Conservation (phyloP, 2,888 invertebrate species). For the Eretmocerus hayati region DNA sequence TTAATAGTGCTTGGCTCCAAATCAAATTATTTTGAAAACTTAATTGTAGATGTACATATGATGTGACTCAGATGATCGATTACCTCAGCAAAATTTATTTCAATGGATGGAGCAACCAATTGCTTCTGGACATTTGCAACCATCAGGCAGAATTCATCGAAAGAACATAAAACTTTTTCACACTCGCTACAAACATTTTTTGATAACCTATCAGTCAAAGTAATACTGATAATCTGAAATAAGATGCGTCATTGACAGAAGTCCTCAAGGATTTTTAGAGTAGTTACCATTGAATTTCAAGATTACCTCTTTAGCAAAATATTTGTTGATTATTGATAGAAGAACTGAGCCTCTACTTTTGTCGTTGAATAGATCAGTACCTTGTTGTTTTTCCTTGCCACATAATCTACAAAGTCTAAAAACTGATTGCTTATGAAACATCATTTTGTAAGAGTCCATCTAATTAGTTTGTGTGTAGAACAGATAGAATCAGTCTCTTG, state of each 20-base stretch:
- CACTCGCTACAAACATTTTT: constrained; percentile 42
- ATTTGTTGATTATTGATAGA: constrained; percentile 41
- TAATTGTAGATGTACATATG: not conserved
- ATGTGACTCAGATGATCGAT: not conserved
- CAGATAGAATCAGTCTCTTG: too few relatives aligned
- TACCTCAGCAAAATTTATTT: constrained; percentile 42
- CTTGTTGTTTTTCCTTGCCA: constrained; percentile 39
- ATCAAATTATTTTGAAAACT: not conserved
- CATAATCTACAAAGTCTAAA: constrained; percentile 38
- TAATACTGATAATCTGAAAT: constrained; percentile 39
- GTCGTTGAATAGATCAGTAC: constrained; percentile 40
- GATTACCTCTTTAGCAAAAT: constrained; percentile 41
- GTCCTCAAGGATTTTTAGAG: not conserved
- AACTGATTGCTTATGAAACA: constrained; percentile 33
- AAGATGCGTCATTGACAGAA: not conserved
- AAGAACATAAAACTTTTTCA: constrained; percentile 39
- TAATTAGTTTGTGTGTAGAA: too few relatives aligned
- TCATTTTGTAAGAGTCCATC: constrained; percentile 30
- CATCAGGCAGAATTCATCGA: constrained; percentile 43
- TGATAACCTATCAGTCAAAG: constrained; percentile 34
- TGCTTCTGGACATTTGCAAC: constrained; percentile 42
- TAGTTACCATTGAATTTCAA: not conserved
- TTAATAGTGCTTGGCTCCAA: too few relatives aligned
- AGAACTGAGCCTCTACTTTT: constrained; percentile 41
- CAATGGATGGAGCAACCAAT: constrained; percentile 36